Evolutionary conservation across 2,888 invertebrate genomes (phyloP).

Genomic region (Horisme vitalbata): DNA sequence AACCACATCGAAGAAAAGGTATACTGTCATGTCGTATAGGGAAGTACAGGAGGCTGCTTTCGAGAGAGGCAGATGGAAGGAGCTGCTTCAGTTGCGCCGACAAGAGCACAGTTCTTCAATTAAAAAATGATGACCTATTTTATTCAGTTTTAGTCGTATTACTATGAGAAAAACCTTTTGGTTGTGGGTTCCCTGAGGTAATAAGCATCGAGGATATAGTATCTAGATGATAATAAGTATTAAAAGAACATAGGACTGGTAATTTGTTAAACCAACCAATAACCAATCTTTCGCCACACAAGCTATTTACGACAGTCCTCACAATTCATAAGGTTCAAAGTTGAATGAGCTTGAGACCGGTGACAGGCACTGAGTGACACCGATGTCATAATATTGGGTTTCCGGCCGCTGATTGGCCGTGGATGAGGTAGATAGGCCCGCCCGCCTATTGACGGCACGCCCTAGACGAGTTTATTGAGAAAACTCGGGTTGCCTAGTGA

Average conservation of each 20-base stretch:
- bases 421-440: conserved; percentile 28
- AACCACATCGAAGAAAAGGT: too few relatives aligned
- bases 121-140: too few relatives aligned
- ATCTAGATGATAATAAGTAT: neutral
- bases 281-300: conserved; percentile 37
- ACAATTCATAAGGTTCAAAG: conserved; percentile 27
- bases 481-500: conserved; percentile 45
- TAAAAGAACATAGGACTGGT: too few relatives aligned
- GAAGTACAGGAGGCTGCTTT: too few relatives aligned
- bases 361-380: conserved; percentile 65
- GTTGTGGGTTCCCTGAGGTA: too few relatives aligned
- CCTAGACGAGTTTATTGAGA: conserved; percentile 36
- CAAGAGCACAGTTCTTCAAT: too few relatives aligned
- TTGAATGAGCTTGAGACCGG: conserved; percentile 31
- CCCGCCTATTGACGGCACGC: conserved; percentile 50
- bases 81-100: too few relatives aligned
- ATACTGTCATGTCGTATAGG: too few relatives aligned
- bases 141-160: too few relatives aligned
- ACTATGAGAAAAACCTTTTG: too few relatives aligned
- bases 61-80: too few relatives aligned
- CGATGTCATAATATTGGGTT: conserved; percentile 69
- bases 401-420: conserved; percentile 67
- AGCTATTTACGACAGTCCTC: conserved; percentile 28
- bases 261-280: too few relatives aligned
- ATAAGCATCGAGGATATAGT: neutral